A percentile compares a stretch with the other conserved stretches of the same genome.
Conservation (phyloP, 2,113 vertebrate genomes). For the Crotalus horridus region DNA sequence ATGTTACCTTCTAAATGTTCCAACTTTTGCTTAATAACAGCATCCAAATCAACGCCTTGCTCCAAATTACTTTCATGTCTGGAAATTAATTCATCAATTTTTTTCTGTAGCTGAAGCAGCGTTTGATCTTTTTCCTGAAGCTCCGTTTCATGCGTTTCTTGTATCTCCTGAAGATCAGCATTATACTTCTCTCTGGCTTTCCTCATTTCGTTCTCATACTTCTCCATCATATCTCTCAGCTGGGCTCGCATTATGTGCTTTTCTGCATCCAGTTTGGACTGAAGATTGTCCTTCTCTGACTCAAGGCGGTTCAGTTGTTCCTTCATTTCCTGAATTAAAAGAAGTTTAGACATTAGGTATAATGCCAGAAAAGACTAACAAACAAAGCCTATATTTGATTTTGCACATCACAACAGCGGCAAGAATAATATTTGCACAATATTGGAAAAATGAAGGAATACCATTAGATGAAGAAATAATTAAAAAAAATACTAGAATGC, state of each 20-base stretch:
- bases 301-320: slow-evolving; percentile 74
- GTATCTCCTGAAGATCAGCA: slow-evolving; percentile 62
- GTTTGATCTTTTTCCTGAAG: slow-evolving; percentile 71
- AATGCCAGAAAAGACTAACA: too few species aligned
- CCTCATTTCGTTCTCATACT: slow-evolving; percentile 75
- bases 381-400: too few species aligned
- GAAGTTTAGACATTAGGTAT: not conserved
- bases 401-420: too few species aligned
- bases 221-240: slow-evolving; percentile 84
- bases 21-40: slow-evolving; percentile 61
- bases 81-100: slow-evolving; percentile 67
- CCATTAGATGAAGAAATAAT: too few species aligned
- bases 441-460: too few species aligned
- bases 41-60: slow-evolving; percentile 32
- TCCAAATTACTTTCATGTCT: slow-evolving; percentile 9
- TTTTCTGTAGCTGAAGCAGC: slow-evolving; percentile 63
- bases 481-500: too few species aligned
- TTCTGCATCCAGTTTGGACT: slow-evolving; percentile 86
- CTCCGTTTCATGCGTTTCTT: slow-evolving; percentile 72
- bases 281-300: slow-evolving; percentile 82
- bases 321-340: slow-evolving; percentile 68
- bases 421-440: too few species aligned
- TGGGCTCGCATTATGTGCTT: slow-evolving; percentile 90
- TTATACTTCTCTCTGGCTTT: slow-evolving; percentile 59
- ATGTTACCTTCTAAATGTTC: slow-evolving; percentile 79